A percentile compares a stretch with the other conserved stretches of the same genome.
Evolutionary conservation across 1,140 invertebrate species (phyloP).

Genomic region (Drosophila pachea): DNA sequence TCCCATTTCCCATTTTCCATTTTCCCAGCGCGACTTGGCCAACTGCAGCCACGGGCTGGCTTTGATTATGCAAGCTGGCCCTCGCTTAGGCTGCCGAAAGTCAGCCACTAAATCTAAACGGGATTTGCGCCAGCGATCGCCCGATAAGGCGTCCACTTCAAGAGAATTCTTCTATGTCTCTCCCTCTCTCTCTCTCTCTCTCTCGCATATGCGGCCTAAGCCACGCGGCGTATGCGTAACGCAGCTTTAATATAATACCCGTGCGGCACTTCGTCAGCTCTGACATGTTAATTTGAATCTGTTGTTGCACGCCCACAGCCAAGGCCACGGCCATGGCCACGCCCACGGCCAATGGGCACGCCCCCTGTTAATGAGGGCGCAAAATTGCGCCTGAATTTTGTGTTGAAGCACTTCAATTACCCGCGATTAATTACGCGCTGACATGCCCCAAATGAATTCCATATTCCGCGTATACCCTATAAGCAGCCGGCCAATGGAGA

Average conservation of each 20-base stretch:
- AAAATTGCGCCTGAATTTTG: background rate
- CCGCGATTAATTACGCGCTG: background rate
- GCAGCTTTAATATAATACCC: background rate
- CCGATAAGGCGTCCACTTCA: background rate
- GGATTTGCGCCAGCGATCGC: conserved; percentile 7
- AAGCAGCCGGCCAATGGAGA: too few relatives aligned
- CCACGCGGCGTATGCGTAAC: background rate
- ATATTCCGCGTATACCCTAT: too few relatives aligned
- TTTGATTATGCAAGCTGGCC: conserved; percentile 42
- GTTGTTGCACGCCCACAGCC: background rate
- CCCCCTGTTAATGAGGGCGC: conserved; percentile 1
- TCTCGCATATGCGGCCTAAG: background rate
- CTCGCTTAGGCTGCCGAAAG: background rate
- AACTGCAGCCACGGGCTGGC: conserved; percentile 13
- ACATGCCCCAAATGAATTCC: too few relatives aligned
- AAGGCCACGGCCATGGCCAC: background rate
- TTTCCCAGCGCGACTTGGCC: conserved; percentile 7
- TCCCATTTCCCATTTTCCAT: too few relatives aligned
- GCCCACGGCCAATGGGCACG: background rate
- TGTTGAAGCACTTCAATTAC: background rate
- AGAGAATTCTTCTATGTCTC: too few relatives aligned
- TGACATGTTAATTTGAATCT: conserved; percentile 1
- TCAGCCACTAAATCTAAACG: conserved; percentile 32
- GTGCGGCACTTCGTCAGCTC: background rate
- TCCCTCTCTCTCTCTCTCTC: too few relatives aligned